Base-by-base conservation (phyloP, 2,888 invertebrate genomes). In the Philereme transversata region DNA sequence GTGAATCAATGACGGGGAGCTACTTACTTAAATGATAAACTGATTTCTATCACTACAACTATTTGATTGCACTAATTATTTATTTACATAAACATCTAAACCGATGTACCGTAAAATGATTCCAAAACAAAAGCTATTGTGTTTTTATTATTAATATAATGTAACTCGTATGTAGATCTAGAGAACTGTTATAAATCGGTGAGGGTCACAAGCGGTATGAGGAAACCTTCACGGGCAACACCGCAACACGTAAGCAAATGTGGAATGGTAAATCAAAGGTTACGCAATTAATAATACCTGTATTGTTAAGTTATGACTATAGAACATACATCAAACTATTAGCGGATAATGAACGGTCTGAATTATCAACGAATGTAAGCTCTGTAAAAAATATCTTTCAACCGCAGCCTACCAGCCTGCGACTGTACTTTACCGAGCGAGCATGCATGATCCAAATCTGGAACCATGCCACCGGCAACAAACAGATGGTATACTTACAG, bases 181-280 rank as follows among this genome's bases (percentile, higher is more conserved):
- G 56, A 60, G 58, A 69, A 77, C 73, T 71, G 71, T 72, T 51
- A 57, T 36, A 62, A 61, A 65, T 70, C 77, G 75, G 76, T 75
- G 87, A 87, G 87, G 90, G 89, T 89, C 90, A 90, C 86, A 84
- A 89, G 86, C 84, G 81, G 75, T 78, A 78, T 83, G 83, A 82
- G 77, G 77, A 87, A 88, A 90, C 87, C 90, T 89, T 90, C 88
- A 87, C 82, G 78, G 80, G 78, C 88, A 89, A 91, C 92, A 92
- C 92, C 79, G 78, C 88, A 89, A 91, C 92, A 92, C 92, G 92
- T 92, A 91, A 89, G 92, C 90, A 90, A 86, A 85, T 83, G 83
- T 83, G 82, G 82, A 86, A 85, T 83, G 82, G 79, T 82, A 86
- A 88, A 88, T 83, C 87, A 88, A 86, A 87, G 88, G 90, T 92